Percentiles rank a stretch among this genome's conserved stretches.
phyloP scores from a whole-genome alignment of 2,797 vertebrate genomes.

The Cynodonichthys magdalenae region DNA sequence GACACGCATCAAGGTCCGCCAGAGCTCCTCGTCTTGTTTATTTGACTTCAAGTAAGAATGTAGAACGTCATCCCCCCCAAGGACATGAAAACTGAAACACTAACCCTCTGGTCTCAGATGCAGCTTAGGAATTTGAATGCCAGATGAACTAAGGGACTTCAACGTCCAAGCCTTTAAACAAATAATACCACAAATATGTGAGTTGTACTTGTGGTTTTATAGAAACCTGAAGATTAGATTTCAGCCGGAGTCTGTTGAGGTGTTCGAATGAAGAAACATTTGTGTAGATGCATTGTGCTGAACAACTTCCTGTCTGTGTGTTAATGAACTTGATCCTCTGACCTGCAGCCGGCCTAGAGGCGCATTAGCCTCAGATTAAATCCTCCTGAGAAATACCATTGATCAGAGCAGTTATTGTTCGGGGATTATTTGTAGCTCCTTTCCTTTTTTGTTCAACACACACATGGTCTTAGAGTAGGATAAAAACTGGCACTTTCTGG shows the following conservation, averaged over 20 bases:
- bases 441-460: conserved; percentile 49
- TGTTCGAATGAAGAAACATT: neutral
- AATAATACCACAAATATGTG: no score
- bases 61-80: neutral
- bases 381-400: conserved; percentile 58
- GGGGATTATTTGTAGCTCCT: conserved; percentile 67
- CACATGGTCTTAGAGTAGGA: no score
- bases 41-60: conserved; percentile 15
- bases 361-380: conserved; percentile 60
- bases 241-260: no score
- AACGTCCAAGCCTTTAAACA: no score
- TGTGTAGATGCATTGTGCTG: conserved; percentile 20
- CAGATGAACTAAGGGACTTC: no score
- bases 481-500: no score
- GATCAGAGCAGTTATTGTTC: conserved; percentile 72
- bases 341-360: conserved; percentile 33
- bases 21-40: conserved; percentile 8
- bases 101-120: conserved; percentile 1
- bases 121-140: neutral
- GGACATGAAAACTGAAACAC: neutral
- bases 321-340: conserved; percentile 59
- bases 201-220: neutral
- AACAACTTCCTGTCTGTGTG: conserved; percentile 45
- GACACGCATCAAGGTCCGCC: conserved; percentile 8
- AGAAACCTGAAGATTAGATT: neutral